Percentiles rank a stretch among this genome's conserved stretches.
These are phyloP conservation scores for Phylloscopus whistleri DNA, from an alignment of 2,113 vertebrate species.

Conservation along the genomic window DNA sequence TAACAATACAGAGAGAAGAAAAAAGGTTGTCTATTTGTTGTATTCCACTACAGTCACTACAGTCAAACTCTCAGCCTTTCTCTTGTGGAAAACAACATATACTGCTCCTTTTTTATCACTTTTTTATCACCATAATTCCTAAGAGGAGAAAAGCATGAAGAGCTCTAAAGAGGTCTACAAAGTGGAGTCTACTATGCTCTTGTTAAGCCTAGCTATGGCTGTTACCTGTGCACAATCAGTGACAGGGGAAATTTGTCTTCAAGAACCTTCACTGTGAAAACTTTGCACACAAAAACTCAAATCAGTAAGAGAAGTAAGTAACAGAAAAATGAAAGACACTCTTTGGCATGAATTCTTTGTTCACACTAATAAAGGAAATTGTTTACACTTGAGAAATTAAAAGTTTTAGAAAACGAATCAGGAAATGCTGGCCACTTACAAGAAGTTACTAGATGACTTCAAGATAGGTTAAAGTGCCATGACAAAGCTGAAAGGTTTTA, in stretches of 20 bases:
- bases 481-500: neutral
- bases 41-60: neutral
- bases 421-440: neutral
- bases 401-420: neutral
- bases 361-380: neutral
- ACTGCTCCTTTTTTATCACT: neutral
- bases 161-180: neutral
- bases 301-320: neutral
- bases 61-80: neutral
- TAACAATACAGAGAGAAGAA: neutral
- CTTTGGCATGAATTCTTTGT: neutral
- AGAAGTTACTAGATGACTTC: neutral
- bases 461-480: neutral
- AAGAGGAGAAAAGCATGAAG: neutral
- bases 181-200: neutral
- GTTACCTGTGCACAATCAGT: fast-evolving
- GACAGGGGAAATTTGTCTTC: neutral
- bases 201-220: neutral
- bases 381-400: neutral
- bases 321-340: neutral
- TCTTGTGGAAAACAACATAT: neutral
- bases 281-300: neutral
- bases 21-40: neutral
- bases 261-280: neutral
- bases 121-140: neutral